Percentiles rank a stretch among this genome's conserved stretches.
These are phyloP conservation scores for Eudasyphora cyanicolor DNA, from an alignment of 2,888 invertebrate genomes.

Conservation along the genomic window DNA sequence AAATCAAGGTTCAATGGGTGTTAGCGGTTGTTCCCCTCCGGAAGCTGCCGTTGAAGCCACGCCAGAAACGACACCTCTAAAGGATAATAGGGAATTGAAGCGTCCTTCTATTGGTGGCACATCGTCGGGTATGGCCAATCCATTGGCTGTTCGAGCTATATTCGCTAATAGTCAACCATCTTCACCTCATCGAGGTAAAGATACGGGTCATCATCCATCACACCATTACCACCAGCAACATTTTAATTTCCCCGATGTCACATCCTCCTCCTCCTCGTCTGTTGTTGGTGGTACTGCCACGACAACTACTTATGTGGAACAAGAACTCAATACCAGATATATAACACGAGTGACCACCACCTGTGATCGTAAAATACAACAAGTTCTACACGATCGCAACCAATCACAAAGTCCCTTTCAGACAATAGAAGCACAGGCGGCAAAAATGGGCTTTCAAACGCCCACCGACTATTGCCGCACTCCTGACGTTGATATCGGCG, in stretches of 20 bases:
- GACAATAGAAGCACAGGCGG: constrained; percentile 63
- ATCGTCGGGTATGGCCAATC: constrained; percentile 80
- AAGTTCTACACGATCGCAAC: constrained; percentile 72
- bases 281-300: constrained; percentile 30
- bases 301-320: constrained; percentile 65
- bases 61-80: constrained; percentile 92
- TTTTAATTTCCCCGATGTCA: constrained; percentile 80
- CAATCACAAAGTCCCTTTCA: constrained; percentile 70
- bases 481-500: constrained; percentile 50
- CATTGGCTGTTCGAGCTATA: constrained; percentile 85
- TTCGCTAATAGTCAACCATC: constrained; percentile 83
- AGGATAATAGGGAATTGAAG: constrained; percentile 80
- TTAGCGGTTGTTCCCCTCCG: constrained; percentile 87
- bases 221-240: constrained; percentile 83
- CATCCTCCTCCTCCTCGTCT: constrained; percentile 50
- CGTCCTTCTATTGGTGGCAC: constrained; percentile 74
- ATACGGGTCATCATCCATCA: constrained; percentile 83
- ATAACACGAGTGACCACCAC: constrained; percentile 68
- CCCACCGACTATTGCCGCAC: constrained; percentile 55
- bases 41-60: constrained; percentile 94
- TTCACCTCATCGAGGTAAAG: constrained; percentile 83
- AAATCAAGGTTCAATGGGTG: constrained; percentile 73
- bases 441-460: constrained; percentile 63
- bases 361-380: constrained; percentile 72
- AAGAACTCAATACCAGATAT: constrained; percentile 62